Conservation (phyloP, 1,140 invertebrate genomes). For the Saccostrea glomerata region DNA sequence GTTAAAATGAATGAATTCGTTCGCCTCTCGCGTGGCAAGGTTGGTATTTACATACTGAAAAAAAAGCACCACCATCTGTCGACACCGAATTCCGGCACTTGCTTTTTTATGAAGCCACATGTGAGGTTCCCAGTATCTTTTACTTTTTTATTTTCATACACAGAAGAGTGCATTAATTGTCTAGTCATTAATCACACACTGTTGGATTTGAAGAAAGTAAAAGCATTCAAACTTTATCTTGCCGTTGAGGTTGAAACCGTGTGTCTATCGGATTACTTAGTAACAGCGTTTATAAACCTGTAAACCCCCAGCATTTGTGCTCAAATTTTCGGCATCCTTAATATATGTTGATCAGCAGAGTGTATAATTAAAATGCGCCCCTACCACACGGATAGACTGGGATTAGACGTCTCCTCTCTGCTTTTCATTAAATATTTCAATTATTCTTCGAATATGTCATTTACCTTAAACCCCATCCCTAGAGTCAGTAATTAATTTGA, state of each 20-base stretch:
- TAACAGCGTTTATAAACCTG: neutral
- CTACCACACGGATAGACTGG: neutral
- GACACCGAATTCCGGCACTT: neutral
- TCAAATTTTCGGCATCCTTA: neutral
- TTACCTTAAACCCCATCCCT: neutral
- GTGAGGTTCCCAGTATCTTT: slow-evolving; percentile 19
- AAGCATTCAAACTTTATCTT: slow-evolving; percentile 26
- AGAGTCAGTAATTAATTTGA: slow-evolving; percentile 20
- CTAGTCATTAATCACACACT: slow-evolving; percentile 24
- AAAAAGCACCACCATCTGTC: neutral
- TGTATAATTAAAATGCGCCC: slow-evolving; percentile 15
- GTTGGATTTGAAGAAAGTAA: slow-evolving; percentile 21
- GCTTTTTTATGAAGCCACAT: slow-evolving; percentile 22
- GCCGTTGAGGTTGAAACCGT: neutral
- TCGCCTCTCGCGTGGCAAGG: slow-evolving; percentile 12
- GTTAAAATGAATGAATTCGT: neutral
- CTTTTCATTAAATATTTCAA: slow-evolving; percentile 22
- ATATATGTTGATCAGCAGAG: slow-evolving; percentile 21
- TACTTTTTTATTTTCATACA: slow-evolving; percentile 26
- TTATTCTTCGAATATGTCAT: slow-evolving; percentile 5
- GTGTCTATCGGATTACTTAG: neutral
- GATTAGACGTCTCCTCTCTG: neutral
- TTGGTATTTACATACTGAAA: slow-evolving; percentile 16
- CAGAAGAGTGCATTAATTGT: slow-evolving; percentile 33
- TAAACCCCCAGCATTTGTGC: neutral